Evolutionary conservation across 2,888 invertebrate genomes (phyloP), one percentile per base, ranked within the genome.

Genomic region (Ennomos quercinarius): DNA sequence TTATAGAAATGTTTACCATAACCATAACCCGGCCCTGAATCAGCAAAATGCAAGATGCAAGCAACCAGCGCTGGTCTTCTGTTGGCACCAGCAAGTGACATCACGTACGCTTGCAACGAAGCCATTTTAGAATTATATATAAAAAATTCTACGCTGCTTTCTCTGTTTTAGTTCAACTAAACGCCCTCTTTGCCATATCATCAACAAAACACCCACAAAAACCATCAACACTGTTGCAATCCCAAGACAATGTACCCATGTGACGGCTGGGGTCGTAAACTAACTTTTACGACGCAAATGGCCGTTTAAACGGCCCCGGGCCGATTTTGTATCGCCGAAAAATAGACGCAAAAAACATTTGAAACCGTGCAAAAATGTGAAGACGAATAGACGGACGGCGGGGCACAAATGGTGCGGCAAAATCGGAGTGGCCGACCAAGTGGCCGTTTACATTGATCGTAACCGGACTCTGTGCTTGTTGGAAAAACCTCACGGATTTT

Each of bases 221-320:
- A 60, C 51, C 12, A 39, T 59, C 64, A 63, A 56, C 64, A 61
- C 58, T 57, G 52, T 64, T 57, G 53, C 57, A 60, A 61, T 57
- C 59, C 61, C 59, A 57, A 64, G 63, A 68, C 64, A 64, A 66
- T 68, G 68, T 61, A 69, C 69, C 63, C 57, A 62, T 54, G 61
- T 72, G 72, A 73, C 75, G 67, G 52, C 66, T 61, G 46, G 46
- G 55, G 73, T 72, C 66, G 80, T 82, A 85, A 86, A 85, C 78
- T 76, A 81, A 75, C 76, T 69, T 78, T 78, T 76, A 71, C 75
- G 80, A 79, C 78, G 63, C 73, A 74, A 82, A 83, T 79, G 78
- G 80, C 71, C 77, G 65, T 84, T 83, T 83, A 81, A 84, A 82
- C 74, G 76, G 72, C 68, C 65, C 64, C 63, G 71, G 66, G 70